A percentile compares a stretch with the other conserved stretches of the same genome.
These are phyloP conservation scores for Phylloscopus trochilus DNA, from an alignment of 2,113 vertebrate genomes.

Conservation along the genomic window DNA sequence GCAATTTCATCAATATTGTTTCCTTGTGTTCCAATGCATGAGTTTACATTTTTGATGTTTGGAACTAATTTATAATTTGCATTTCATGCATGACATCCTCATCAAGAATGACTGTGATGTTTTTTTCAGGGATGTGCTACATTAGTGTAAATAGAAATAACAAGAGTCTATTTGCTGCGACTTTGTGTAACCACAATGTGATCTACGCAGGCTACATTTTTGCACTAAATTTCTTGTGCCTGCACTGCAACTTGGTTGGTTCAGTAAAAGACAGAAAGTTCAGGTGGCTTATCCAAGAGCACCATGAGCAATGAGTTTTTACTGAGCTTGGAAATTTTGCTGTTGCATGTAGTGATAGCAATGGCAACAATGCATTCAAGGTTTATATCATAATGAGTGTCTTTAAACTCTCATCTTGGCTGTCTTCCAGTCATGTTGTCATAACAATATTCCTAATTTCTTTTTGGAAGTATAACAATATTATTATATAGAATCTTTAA, in stretches of 20 bases:
- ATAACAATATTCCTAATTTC: background rate
- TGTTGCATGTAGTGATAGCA: background rate
- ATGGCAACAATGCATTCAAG: background rate
- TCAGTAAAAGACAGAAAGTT: background rate
- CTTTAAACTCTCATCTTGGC: background rate
- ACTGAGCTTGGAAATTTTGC: background rate
- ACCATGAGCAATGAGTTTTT: background rate
- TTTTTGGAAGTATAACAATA: background rate
- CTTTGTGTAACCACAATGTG: background rate
- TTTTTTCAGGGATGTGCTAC: background rate
- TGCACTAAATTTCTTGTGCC: background rate
- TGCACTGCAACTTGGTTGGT: background rate
- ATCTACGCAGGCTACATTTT: background rate
- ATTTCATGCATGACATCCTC: conserved; percentile 15
- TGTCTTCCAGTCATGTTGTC: background rate
- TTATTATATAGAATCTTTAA: background rate
- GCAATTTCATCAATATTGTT: conserved; percentile 6
- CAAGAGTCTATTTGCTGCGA: background rate
- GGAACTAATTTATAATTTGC: conserved; percentile 24
- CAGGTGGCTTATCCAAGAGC: background rate
- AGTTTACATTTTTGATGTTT: background rate
- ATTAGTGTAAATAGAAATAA: background rate
- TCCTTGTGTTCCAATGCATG: background rate
- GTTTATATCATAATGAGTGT: background rate
- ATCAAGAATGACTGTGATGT: background rate